Conservation (phyloP, 2,888 invertebrate species). For the Seira sanloemensis region DNA sequence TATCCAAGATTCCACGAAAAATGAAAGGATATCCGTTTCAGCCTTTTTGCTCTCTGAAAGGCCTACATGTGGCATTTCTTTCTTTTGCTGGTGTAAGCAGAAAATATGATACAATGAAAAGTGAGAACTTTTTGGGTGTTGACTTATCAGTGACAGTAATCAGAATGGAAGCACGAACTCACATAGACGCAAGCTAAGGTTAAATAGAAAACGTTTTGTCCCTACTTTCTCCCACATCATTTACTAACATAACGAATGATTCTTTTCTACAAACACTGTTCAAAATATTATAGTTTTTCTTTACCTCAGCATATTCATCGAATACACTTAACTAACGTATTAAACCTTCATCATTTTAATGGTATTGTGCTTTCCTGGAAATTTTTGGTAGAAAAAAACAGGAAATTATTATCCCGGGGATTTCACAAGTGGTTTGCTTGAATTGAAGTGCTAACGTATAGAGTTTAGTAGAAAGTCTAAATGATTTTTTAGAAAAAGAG, state of each 20-base stretch:
- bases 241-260: not conserved
- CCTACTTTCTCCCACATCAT: not conserved
- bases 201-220: not conserved
- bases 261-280: not conserved
- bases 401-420: slow-evolving; percentile 56
- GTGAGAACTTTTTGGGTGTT: slow-evolving; percentile 21
- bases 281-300: slow-evolving; percentile 4
- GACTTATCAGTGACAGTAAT: slow-evolving; percentile 34
- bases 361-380: not conserved
- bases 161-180: slow-evolving; percentile 42
- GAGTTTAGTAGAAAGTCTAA: not conserved
- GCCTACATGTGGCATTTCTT: not conserved
- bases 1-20: slow-evolving; percentile 10
- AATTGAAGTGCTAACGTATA: too few relatives aligned
- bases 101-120: not conserved
- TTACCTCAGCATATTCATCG: slow-evolving; percentile 25
- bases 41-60: not conserved
- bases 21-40: slow-evolving; percentile 24
- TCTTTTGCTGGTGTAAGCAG: not conserved
- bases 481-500: not conserved
- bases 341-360: not conserved
- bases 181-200: slow-evolving; percentile 14
- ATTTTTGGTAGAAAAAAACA: not conserved
- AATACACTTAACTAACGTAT: not conserved
- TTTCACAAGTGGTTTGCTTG: slow-evolving; percentile 50